Evolutionary conservation across 1,140 invertebrate genomes (phyloP).

Genomic region (Halictus rubicundus): DNA sequence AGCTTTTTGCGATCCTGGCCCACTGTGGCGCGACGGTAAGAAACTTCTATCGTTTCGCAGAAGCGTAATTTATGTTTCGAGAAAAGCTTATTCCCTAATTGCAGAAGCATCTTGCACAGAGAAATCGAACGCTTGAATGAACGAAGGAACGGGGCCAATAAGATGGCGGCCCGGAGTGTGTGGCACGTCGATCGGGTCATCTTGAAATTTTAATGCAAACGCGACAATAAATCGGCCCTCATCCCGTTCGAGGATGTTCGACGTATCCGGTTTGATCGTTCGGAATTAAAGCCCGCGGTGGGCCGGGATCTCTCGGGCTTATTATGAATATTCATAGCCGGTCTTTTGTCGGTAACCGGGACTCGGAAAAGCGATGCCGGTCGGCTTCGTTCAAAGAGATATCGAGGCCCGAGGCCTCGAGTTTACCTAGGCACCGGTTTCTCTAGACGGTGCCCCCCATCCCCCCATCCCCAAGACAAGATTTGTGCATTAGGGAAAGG

Average conservation of each 20-base stretch:
- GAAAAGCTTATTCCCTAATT: not conserved
- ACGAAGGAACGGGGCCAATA: not conserved
- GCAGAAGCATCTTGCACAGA: not conserved
- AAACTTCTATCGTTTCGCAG: no score
- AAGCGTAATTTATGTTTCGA: not conserved
- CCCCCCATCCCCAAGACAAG: slow-evolving; percentile 45
- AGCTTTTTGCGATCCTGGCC: no score
- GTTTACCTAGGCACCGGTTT: slow-evolving; percentile 67
- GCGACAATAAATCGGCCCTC: slow-evolving; percentile 7
- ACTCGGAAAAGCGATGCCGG: slow-evolving; percentile 48
- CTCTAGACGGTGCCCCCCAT: slow-evolving; percentile 36
- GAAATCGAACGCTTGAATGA: not conserved
- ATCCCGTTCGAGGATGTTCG: slow-evolving; percentile 14
- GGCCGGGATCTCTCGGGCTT: not conserved
- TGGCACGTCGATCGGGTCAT: not conserved
- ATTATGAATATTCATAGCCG: slow-evolving; percentile 68
- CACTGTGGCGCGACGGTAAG: no score
- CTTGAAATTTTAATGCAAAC: slow-evolving; percentile 2
- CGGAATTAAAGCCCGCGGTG: slow-evolving; percentile 53
- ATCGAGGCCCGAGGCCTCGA: slow-evolving; percentile 43
- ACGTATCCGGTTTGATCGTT: slow-evolving; percentile 43
- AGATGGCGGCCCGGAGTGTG: not conserved
- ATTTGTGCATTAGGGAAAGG: slow-evolving; percentile 72
- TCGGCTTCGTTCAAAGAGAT: slow-evolving; percentile 64
- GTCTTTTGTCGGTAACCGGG: slow-evolving; percentile 58